Evolutionary conservation across 2,888 invertebrate genomes (phyloP), one percentile per base, ranked within the genome.

Genomic region (Drosophila antonietae): DNA sequence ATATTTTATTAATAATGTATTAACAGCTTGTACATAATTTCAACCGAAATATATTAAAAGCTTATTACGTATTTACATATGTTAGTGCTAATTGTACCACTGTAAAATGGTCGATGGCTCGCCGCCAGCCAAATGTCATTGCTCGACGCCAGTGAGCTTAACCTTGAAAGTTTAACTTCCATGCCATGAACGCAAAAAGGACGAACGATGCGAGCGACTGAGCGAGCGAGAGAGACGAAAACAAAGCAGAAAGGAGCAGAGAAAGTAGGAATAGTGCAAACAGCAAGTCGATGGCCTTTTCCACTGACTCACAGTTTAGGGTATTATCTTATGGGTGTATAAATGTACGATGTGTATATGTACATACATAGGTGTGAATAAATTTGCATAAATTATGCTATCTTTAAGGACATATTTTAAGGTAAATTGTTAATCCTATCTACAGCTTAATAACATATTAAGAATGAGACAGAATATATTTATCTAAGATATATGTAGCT

Each of bases 91-190:
- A 5, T 58, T 39, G 60, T 9, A 1, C 64, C 87, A 81, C 84
- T 74, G 82, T 75, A 15, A 37, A 46, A 63, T 60, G 67, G 71
- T 65, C 74, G 66, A 55, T 74, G 64, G 43, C 60, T 58, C 64
- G 62, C 46, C 43, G 55, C 44, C 62, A 56, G 57, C 61, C 75
- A 78, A 84, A 84, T 90, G 91, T 89, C 90, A 90, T 89, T 90
- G 90, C 78, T 80, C 91, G 84, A 76, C 64, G 82, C 78, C 62
- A 76, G 76, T 78, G 81, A 83, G 83, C 78, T 88, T 91, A 90
- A 90, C 91, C 91, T 90, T 91, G 90, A 90, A 88, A 85, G 81
- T 85, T 88, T 73, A 78, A 75, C 74, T 68, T 66, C 61, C 82
- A 78, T 80, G 62, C 58, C 63, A 61, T 64, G 77, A 80, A 79